Percentiles rank a stretch among this genome's conserved stretches.
Conservation (phyloP, 2,797 vertebrate species). For the Leptatherina wallacei region DNA sequence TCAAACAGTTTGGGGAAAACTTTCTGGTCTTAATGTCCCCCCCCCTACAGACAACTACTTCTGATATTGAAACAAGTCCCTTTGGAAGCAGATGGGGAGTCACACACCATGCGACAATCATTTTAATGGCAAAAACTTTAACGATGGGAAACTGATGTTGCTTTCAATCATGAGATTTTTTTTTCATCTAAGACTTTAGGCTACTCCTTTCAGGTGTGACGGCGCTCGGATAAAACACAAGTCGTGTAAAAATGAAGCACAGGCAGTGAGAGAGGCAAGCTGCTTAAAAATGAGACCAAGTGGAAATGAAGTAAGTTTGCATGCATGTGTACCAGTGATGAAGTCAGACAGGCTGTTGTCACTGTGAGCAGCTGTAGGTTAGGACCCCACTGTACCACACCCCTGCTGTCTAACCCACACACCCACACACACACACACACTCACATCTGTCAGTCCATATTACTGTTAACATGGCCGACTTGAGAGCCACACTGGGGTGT, state of each 20-base stretch:
- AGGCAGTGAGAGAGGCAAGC: neutral
- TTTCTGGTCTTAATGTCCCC: no score
- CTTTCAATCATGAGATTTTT: no score
- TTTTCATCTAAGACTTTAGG: no score
- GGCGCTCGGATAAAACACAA: no score
- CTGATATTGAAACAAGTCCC: no score
- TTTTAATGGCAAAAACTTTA: no score
- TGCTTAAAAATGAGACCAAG: neutral
- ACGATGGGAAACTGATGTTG: no score
- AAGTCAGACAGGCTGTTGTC: slow-evolving; percentile 59
- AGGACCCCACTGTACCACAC: slow-evolving; percentile 54
- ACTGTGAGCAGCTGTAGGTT: slow-evolving; percentile 68
- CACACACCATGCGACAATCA: no score
- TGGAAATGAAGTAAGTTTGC: neutral
- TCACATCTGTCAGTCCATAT: slow-evolving; percentile 47
- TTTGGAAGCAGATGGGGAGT: no score
- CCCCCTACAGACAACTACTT: no score
- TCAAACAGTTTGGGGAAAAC: no score
- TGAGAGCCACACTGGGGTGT: slow-evolving; percentile 50
- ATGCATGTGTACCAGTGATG: slow-evolving; percentile 33
- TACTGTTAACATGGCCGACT: slow-evolving; percentile 53
- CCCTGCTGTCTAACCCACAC: slow-evolving; percentile 30
- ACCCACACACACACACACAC: slow-evolving; percentile 29
- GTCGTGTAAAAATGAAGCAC: neutral
- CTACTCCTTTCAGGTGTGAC: no score